Conservation (phyloP, 2,797 vertebrate genomes). For the Rhynchonycteris naso region DNA sequence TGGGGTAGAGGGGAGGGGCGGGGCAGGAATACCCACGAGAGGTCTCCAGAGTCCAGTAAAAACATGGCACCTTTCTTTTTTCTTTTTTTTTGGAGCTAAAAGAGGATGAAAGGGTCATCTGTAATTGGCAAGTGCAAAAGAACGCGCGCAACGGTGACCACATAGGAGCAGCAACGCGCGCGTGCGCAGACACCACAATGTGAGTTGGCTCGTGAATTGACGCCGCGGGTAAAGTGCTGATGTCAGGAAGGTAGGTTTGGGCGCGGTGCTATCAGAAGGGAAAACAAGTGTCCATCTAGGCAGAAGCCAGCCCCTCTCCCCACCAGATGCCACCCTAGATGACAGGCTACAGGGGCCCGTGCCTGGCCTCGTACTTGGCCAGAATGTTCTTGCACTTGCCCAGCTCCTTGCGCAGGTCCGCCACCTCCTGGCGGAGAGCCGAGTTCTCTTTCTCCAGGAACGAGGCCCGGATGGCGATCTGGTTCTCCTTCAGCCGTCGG, state of each 20-base stretch:
- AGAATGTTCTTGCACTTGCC: conserved; percentile 96
- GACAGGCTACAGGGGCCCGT: conserved; percentile 91
- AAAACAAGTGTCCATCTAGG: conserved; percentile 88
- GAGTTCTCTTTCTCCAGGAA: conserved; percentile 99
- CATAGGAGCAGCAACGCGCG: background rate
- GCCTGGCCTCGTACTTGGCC: conserved; percentile 95
- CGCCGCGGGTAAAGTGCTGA: conserved; percentile 90
- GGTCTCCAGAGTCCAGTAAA: conserved; percentile 86
- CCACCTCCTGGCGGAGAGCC: conserved; percentile 94
- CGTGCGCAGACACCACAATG: background rate
- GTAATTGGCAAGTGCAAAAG: conserved; percentile 83
- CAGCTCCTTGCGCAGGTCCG: conserved; percentile 96
- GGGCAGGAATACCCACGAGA: conserved; percentile 47
- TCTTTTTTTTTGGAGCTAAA: conserved; percentile 37
- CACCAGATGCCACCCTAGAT: conserved; percentile 78
- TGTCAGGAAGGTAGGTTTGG: conserved; percentile 85
- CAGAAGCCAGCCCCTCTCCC: conserved; percentile 82
- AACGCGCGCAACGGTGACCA: background rate
- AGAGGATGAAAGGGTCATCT: conserved; percentile 74
- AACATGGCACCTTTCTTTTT: conserved; percentile 84
- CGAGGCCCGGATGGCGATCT: conserved; percentile 97
- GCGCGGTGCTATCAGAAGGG: conserved; percentile 86
- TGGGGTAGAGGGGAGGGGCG: background rate
- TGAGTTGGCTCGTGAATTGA: conserved; percentile 84
- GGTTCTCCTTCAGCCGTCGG: conserved; percentile 97